Evolutionary conservation across 1,140 invertebrate genomes (phyloP), one percentile per base, ranked within the genome.

Genomic region (Triops cancriformis): DNA sequence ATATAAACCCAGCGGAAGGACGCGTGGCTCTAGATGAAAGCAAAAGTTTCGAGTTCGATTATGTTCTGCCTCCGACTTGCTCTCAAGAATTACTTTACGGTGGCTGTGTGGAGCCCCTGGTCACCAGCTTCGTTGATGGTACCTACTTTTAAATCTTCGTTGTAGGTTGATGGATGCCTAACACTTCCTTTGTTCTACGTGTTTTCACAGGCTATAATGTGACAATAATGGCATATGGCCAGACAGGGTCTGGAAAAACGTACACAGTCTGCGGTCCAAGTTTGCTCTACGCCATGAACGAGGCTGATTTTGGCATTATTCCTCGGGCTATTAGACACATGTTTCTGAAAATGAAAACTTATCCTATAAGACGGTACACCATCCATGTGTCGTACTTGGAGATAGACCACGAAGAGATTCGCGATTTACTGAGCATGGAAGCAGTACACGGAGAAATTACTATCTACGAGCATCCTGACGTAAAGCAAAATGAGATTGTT

Each of bases 201-300:
- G 72, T 31, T 79, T 9, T 76, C 41, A 10, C 73, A 83, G 82
- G 90, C 4, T 91, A 90, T 81, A 90, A 91, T 84, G 89, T 90
- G 28, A 91, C 93, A 26, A 87, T 93, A 72, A 88, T 93, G 37
- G 90, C 92, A 14, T 91, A 93, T 83, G 93, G 93, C 0, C 93
- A 94, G 83, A 87, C 88, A 26, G 89, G 89, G 27, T 90, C 90
- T 80, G 92, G 92, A 4, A 94, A 94, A 85, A 92, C 91, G 1
- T 93, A 90, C 81, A 91, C 91, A 1, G 86, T 94, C 77, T 90
- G 92, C 82, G 93, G 93, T 11, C 90, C 90, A 82, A 89, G 89
- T 43, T 87, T 90, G 81, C 88, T 91, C 81, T 90, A 87, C 81
- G 88, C 89, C 28, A 87, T 88, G 79, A 88, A 87, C 82, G 91